These are phyloP conservation scores for Sapajus apella DNA, from an alignment of 2,113 vertebrate species.

Conservation along the genomic window DNA sequence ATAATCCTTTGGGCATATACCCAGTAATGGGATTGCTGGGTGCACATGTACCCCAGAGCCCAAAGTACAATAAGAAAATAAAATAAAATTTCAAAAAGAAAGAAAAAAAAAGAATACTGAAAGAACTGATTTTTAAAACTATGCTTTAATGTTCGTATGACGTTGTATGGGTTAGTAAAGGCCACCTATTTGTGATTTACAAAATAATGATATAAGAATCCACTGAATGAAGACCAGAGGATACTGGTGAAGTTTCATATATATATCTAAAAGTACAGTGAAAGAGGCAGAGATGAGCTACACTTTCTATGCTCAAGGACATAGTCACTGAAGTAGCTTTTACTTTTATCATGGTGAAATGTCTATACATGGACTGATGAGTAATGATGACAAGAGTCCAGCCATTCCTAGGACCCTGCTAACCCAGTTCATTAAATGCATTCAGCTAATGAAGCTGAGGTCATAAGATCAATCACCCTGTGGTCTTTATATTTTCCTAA, in stretches of 20 bases:
- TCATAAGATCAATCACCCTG: constrained; percentile 52
- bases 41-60: too few species aligned
- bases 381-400: constrained; percentile 14
- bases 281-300: constrained; percentile 17
- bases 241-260: not conserved
- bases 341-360: constrained; percentile 47
- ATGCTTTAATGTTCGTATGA: constrained; percentile 47
- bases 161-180: constrained; percentile 40
- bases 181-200: constrained; percentile 68
- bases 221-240: constrained; percentile 54
- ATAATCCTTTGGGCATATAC: too few species aligned
- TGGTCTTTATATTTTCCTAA: constrained; percentile 65
- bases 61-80: too few species aligned
- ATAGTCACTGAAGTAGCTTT: constrained; percentile 32
- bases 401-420: constrained; percentile 29
- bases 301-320: not conserved
- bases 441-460: constrained; percentile 68
- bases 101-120: constrained; percentile 48
- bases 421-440: constrained; percentile 63
- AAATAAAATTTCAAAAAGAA: too few species aligned
- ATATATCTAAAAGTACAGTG: constrained; percentile 50
- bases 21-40: too few species aligned
- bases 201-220: constrained; percentile 51
- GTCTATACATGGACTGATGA: constrained; percentile 29
- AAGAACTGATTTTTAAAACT: constrained; percentile 63